Evolutionary conservation across 2,888 invertebrate genomes (phyloP).

Genomic region (Euplagia quadripunctaria): DNA sequence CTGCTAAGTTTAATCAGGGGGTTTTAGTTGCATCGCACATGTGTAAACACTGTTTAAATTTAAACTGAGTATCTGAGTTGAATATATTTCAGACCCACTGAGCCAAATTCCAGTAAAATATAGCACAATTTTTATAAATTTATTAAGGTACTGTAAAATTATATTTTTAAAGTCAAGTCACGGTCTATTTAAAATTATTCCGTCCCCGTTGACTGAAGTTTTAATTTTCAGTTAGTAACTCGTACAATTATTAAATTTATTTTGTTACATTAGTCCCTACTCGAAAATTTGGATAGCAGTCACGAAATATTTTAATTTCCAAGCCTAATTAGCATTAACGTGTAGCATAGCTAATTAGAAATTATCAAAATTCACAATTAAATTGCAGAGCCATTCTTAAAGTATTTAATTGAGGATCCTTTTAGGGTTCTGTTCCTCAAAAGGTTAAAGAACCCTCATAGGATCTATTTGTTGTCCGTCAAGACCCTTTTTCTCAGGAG

Average conservation of each 20-base stretch:
- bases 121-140: neutral
- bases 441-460: no score
- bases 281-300: constrained; percentile 18
- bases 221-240: constrained; percentile 1
- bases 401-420: neutral
- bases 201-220: neutral
- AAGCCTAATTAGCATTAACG: constrained; percentile 37
- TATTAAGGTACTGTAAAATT: neutral
- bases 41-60: neutral
- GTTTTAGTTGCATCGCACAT: neutral
- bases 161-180: neutral
- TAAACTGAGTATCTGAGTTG: neutral
- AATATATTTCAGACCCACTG: neutral
- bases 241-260: constrained; percentile 1
- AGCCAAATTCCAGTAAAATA: neutral
- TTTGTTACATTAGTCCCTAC: neutral
- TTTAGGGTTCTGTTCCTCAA: neutral
- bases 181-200: constrained; percentile 5
- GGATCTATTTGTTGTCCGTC: no score
- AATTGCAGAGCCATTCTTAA: neutral
- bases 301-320: constrained; percentile 27
- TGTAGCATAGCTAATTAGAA: constrained; percentile 55
- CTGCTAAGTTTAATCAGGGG: neutral
- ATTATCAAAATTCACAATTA: constrained; percentile 30
- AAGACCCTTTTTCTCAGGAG: no score